Evolutionary conservation across 1,140 invertebrate species (phyloP).

Genomic region (Cheumatopsyche charites): DNA sequence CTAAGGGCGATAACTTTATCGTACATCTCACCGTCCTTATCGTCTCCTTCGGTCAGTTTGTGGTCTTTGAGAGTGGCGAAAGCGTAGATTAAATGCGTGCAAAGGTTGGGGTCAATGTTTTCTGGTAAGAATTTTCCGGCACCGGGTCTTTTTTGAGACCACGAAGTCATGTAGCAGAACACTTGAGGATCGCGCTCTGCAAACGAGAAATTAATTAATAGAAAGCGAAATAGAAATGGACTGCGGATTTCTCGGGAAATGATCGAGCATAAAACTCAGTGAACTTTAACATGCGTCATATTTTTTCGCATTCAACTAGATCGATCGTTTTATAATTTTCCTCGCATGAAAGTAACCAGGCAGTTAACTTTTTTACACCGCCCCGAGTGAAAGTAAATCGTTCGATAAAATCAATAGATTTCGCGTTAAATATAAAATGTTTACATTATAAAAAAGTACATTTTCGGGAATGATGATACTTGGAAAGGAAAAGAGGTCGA

Average conservation of each 20-base stretch:
- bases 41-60: constrained; percentile 75
- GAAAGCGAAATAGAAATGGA: background rate
- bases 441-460: too few species aligned
- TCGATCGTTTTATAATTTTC: too few species aligned
- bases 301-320: too few species aligned
- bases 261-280: too few species aligned
- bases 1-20: constrained; percentile 81
- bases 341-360: too few species aligned
- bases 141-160: constrained; percentile 88
- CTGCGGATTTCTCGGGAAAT: background rate
- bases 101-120: constrained; percentile 84
- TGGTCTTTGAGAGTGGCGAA: constrained; percentile 89
- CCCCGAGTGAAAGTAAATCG: too few species aligned
- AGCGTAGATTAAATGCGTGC: constrained; percentile 92
- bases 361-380: too few species aligned
- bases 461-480: too few species aligned
- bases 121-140: constrained; percentile 86
- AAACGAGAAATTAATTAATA: constrained; percentile 27
- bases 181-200: constrained; percentile 80
- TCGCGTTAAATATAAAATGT: too few species aligned
- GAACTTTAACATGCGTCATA: too few species aligned
- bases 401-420: too few species aligned
- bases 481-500: constrained; percentile 33
- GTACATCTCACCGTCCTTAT: constrained; percentile 85
- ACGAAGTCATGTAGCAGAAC: constrained; percentile 93